These are phyloP conservation scores for Orthonychiurus folsomi DNA, from an alignment of 2,888 invertebrate genomes.

Conservation along the genomic window DNA sequence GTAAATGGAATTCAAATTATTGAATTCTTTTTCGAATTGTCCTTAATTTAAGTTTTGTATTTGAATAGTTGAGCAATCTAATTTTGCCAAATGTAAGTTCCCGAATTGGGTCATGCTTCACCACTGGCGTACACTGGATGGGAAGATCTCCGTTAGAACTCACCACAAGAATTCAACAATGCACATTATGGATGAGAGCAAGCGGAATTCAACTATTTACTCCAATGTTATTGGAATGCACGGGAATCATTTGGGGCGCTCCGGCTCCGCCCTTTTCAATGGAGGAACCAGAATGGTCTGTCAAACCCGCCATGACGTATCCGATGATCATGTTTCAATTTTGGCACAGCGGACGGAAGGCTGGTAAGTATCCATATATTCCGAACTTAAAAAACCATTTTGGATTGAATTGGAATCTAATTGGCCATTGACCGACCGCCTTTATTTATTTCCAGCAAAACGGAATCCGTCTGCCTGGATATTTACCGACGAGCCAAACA, in stretches of 20 bases:
- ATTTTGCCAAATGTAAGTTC: conserved; percentile 59
- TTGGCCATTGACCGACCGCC: not conserved
- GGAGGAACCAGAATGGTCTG: conserved; percentile 35
- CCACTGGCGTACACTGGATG: conserved; percentile 70
- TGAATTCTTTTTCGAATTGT: conserved; percentile 1
- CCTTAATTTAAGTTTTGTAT: not conserved
- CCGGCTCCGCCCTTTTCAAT: conserved; percentile 21
- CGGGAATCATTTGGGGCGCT: conserved; percentile 19
- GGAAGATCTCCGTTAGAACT: conserved; percentile 57
- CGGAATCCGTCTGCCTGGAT: conserved; percentile 68
- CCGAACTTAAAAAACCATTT: not conserved
- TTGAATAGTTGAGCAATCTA: not conserved
- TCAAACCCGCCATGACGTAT: conserved; percentile 30
- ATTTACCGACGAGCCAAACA: conserved; percentile 61
- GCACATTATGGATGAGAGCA: conserved; percentile 46
- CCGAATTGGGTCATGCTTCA: conserved; percentile 66
- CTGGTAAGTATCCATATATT: conserved; percentile 53
- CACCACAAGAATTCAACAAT: conserved; percentile 63
- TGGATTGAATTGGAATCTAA: not conserved
- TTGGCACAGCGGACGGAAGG: conserved; percentile 68
- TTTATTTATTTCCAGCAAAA: conserved; percentile 58
- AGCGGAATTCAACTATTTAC: conserved; percentile 44
- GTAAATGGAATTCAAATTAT: conserved; percentile 45
- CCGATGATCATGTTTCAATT: conserved; percentile 45
- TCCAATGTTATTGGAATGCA: conserved; percentile 5